Evolutionary conservation across 2,797 vertebrate genomes (phyloP), one percentile per base, ranked within the genome.

Genomic region (Anguilla marmorata): DNA sequence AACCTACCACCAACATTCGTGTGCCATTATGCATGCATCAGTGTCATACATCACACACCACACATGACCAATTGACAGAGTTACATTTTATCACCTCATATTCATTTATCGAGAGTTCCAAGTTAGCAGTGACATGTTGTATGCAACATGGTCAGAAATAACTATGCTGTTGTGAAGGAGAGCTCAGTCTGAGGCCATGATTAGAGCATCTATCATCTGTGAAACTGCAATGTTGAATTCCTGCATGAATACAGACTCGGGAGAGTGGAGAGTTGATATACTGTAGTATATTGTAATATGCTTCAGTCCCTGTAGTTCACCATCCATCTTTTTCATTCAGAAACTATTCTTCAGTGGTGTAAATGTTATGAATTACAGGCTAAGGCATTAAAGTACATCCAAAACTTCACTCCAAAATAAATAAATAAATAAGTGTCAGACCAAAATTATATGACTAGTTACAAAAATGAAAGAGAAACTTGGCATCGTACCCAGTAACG

Each of bases 251-350:
- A 63, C 72, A 45, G 76, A 33, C 12, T 58, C 9, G 19, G 30
- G 12, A 84, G 30, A 87, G 56, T 63, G 79, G 41, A 60, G 56
- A 85, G 87, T 72, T 85, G 21, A 69, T 58, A 82, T 88, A 45
- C 41, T 45, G 41, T 45, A 45, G 41, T 45, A 45, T 45, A 45
- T 45, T 45, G 41, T 45, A 45, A 45, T 45, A 45, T 45, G 41
- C 41, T 45, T 45, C 41, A 45, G 41, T 45, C 41, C 41, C 41
- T 45, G 41, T 45, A 45, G 41, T 45, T 45, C 41, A 45, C 41
- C 8, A 56, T 56, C 16, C 54, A 56, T 58, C 11, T 58, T 58
- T 58, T 58, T 58, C 14, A 12, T 12, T 45, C 41, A 58, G 56
- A 58, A 12, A 58, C 56, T 58, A 19, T 58, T 58, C 56, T 58